Evolutionary conservation across 2,113 vertebrate species (phyloP), one percentile per base, ranked within the genome.

Genomic region (Rhipidura dahli): DNA sequence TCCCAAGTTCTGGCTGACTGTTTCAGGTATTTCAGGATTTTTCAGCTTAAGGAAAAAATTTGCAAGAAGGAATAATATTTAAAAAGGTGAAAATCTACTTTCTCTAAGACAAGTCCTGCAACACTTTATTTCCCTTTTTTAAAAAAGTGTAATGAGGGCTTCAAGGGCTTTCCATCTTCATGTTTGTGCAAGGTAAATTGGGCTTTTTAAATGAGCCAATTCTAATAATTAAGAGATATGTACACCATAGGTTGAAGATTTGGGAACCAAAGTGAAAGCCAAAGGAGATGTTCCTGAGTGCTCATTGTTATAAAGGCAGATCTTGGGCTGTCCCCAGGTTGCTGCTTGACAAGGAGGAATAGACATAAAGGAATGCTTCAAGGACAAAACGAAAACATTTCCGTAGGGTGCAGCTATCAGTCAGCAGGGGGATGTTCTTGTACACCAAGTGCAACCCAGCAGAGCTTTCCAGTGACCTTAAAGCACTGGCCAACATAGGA

Each of bases 341-440:
- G 70, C 90, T 73, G 73, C 59, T 69, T 78, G 89, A 78, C 75
- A 90, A 75, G 79, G 96, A 97, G 93, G 97, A 93, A 91, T 63
- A 35, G 21, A 2, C 35, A 50, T 92, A 94, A 22, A 94, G 95
- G 84, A 85, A 50, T 44, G 93, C 89, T 96, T 95, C 98, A 97
- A 98, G 97, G 97, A 47, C 91, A 95, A 64, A 97, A 95, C 90
- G 50, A 86, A 89, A 96, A 60, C 59, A 64, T 90, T 97, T 96
- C 97, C 92, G 60, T 40, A 35, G 97, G 91, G 95, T 82, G 57
- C 35, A 95, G 90, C 61, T 92, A 95, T 98, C 97, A 95, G 93
- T 98, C 97, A 98, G 87, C 54, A 76, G 92, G 83, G 95, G 91
- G 93, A 95, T 97, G 97, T 98, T 97, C 98, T 94, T 82, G 64